Conservation (phyloP, 1,140 invertebrate species). For the Formica selysi region DNA sequence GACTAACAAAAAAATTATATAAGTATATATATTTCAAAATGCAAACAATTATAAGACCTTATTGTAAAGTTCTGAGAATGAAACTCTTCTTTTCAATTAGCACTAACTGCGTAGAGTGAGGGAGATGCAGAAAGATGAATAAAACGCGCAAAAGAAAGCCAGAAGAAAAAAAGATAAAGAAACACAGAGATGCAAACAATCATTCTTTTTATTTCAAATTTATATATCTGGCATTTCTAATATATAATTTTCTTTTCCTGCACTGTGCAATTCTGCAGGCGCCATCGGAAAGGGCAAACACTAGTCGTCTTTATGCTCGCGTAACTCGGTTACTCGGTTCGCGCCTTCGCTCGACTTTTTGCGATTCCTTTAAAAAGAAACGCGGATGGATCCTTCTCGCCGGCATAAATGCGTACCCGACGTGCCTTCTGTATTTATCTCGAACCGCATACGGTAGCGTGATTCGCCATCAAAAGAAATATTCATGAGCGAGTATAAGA, state of each 20-base stretch:
- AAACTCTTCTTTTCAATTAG: neutral
- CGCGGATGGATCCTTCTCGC: neutral
- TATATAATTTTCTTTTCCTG: neutral
- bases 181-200: neutral
- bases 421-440: slow-evolving; percentile 6
- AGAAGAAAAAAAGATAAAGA: slow-evolving; percentile 1
- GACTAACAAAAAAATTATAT: neutral
- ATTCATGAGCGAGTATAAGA: slow-evolving; percentile 46
- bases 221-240: slow-evolving; percentile 27
- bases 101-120: neutral
- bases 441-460: slow-evolving; percentile 24
- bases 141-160: neutral
- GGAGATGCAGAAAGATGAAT: neutral
- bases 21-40: neutral
- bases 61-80: neutral
- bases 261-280: neutral
- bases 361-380: slow-evolving; percentile 49
- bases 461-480: slow-evolving; percentile 42
- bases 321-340: slow-evolving; percentile 71
- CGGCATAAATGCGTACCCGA: slow-evolving; percentile 47
- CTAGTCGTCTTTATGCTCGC: slow-evolving; percentile 68
- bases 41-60: neutral
- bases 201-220: slow-evolving; percentile 18
- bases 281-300: slow-evolving; percentile 58
- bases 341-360: slow-evolving; percentile 66